Percentiles rank a stretch among this genome's conserved stretches.
These are phyloP conservation scores for Podocnemis expansa DNA, from an alignment of 2,113 vertebrate genomes.

Conservation along the genomic window DNA sequence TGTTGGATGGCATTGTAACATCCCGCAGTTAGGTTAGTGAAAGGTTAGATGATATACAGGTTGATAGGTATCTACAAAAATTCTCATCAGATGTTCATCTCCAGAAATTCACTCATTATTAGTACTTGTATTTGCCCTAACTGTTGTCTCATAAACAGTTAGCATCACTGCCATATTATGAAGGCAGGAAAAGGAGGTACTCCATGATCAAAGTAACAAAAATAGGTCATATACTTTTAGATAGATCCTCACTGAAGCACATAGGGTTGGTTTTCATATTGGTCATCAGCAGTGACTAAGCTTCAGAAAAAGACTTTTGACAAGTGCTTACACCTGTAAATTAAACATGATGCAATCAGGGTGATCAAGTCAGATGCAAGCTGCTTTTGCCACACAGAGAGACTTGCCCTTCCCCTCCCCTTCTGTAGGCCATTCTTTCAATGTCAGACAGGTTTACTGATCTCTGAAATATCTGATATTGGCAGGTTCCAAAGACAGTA, in stretches of 20 bases:
- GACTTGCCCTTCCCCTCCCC: neutral
- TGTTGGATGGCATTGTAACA: neutral
- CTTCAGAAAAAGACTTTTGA: neutral
- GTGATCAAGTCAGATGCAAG: neutral
- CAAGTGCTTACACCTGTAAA: neutral
- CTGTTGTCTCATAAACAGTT: neutral
- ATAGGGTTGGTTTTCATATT: neutral
- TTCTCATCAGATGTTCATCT: neutral
- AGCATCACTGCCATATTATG: neutral
- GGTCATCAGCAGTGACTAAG: neutral
- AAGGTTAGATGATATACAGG: neutral
- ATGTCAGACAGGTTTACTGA: neutral
- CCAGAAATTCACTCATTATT: slow-evolving; percentile 42
- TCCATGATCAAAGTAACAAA: neutral
- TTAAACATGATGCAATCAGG: neutral
- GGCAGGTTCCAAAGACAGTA: neutral
- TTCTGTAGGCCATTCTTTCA: fast-evolving
- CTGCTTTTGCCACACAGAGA: too few relatives aligned
- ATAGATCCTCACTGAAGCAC: neutral
- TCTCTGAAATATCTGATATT: neutral
- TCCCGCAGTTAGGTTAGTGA: neutral
- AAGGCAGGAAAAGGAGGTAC: neutral
- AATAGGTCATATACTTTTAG: neutral
- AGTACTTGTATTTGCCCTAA: slow-evolving; percentile 21
- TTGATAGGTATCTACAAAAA: slow-evolving; percentile 6